Conservation (phyloP, 1,140 invertebrate species). For the Drosophila takahashii region DNA sequence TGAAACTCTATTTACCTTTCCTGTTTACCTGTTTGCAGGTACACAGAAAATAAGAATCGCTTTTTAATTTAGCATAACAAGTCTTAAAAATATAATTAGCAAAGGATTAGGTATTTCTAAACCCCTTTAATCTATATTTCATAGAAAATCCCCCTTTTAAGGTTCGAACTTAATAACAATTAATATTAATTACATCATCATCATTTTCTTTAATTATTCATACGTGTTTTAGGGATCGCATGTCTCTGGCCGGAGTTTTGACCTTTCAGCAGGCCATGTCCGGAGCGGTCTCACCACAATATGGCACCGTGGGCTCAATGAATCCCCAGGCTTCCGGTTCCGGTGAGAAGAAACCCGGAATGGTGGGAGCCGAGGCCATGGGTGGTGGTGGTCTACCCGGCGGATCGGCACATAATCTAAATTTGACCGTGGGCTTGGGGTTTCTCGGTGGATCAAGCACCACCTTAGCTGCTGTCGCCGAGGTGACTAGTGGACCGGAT, state of each 20-base stretch:
- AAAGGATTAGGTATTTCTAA: too few species aligned
- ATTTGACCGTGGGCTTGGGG: constrained; percentile 25
- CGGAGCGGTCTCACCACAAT: constrained; percentile 81
- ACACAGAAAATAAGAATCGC: too few species aligned
- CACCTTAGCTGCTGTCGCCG: constrained; percentile 62
- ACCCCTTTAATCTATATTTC: too few species aligned
- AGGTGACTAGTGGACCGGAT: constrained; percentile 65
- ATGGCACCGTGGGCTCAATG: constrained; percentile 33
- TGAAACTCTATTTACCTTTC: neutral
- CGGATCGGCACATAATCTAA: constrained; percentile 23
- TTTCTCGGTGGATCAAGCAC: constrained; percentile 53
- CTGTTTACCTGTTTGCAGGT: too few species aligned
- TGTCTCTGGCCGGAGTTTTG: constrained; percentile 62
- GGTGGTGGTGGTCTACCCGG: constrained; percentile 16
- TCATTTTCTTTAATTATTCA: too few species aligned
- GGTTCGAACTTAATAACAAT: too few species aligned
- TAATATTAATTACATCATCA: too few species aligned
- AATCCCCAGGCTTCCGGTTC: neutral
- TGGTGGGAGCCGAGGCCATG: neutral
- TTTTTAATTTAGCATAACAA: too few species aligned
- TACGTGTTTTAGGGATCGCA: constrained; percentile 62
- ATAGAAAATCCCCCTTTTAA: too few species aligned
- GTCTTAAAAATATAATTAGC: neutral
- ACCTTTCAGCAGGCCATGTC: constrained; percentile 82
- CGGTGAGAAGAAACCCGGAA: constrained; percentile 3